A percentile compares a stretch with the other conserved stretches of the same genome.
Evolutionary conservation across 2,797 vertebrate species (phyloP).

Genomic region (Pteropus rufus): DNA sequence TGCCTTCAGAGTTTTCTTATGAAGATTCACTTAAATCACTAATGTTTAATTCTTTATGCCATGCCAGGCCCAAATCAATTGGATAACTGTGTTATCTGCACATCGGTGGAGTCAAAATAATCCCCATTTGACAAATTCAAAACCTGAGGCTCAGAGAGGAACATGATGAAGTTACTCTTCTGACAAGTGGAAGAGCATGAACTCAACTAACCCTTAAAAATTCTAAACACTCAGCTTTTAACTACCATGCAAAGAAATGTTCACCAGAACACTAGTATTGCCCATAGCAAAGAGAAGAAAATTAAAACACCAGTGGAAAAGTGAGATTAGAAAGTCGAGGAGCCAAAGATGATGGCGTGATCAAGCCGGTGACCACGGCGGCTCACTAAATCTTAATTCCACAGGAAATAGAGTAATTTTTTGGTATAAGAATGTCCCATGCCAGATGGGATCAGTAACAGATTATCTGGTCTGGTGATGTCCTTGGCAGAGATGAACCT

Average conservation of each 20-base stretch:
- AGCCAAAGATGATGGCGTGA: neutral
- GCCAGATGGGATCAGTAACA: neutral
- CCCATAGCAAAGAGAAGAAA: neutral
- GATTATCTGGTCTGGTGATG: neutral
- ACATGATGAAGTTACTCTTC: neutral
- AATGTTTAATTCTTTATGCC: neutral
- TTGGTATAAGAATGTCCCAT: neutral
- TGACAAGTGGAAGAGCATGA: neutral
- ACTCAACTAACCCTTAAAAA: neutral
- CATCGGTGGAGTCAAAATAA: neutral
- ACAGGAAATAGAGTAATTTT: neutral
- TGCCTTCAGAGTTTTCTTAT: neutral
- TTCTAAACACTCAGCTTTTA: neutral
- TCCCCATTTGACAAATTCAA: neutral
- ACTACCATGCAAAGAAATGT: neutral
- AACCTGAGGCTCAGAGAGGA: neutral
- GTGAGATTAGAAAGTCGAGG: neutral
- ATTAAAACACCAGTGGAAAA: neutral
- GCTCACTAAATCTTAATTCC: neutral
- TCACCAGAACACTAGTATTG: neutral
- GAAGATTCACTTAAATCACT: neutral
- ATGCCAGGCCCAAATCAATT: neutral
- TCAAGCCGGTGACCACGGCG: neutral
- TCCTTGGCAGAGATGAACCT: neutral
- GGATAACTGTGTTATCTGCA: neutral